These are phyloP conservation scores for Acinonyx jubatus DNA, from an alignment of 2,113 vertebrate genomes.

Conservation along the genomic window DNA sequence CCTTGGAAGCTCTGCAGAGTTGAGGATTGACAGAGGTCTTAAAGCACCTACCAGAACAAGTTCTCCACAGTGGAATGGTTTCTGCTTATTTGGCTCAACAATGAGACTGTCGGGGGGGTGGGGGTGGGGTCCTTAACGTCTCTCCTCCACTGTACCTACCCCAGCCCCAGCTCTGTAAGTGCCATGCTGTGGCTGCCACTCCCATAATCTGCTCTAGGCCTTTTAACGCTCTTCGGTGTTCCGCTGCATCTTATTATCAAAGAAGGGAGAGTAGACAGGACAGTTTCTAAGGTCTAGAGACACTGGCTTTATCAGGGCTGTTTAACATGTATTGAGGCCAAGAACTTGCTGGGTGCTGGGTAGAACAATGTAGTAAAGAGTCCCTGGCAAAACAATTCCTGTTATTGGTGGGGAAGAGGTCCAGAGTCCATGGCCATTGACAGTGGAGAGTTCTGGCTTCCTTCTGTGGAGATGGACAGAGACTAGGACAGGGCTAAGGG, in stretches of 20 bases:
- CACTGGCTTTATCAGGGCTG: slow-evolving; percentile 10
- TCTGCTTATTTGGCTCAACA: not conserved
- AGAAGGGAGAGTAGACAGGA: not conserved
- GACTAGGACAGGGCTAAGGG: not conserved
- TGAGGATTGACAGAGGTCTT: not conserved
- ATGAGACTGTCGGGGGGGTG: not conserved
- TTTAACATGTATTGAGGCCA: slow-evolving; percentile 56
- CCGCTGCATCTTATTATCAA: not conserved
- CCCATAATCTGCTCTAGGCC: not conserved
- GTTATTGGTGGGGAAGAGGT: not conserved
- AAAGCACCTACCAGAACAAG: not conserved
- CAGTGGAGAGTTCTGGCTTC: not conserved
- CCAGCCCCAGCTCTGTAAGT: not conserved
- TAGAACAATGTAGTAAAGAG: not conserved
- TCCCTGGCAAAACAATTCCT: slow-evolving; percentile 12
- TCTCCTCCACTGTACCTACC: not conserved
- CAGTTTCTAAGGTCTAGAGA: slow-evolving; percentile 36
- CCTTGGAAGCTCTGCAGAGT: not conserved
- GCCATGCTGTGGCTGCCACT: not conserved
- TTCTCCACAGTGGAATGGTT: not conserved
- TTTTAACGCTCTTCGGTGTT: not conserved
- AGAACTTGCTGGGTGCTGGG: slow-evolving; percentile 17
- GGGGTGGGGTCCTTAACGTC: not conserved
- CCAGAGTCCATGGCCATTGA: not conserved
- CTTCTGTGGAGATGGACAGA: not conserved